phyloP scores from a whole-genome alignment of 2,888 invertebrate species.

The Leptinotarsa peninsularis region DNA sequence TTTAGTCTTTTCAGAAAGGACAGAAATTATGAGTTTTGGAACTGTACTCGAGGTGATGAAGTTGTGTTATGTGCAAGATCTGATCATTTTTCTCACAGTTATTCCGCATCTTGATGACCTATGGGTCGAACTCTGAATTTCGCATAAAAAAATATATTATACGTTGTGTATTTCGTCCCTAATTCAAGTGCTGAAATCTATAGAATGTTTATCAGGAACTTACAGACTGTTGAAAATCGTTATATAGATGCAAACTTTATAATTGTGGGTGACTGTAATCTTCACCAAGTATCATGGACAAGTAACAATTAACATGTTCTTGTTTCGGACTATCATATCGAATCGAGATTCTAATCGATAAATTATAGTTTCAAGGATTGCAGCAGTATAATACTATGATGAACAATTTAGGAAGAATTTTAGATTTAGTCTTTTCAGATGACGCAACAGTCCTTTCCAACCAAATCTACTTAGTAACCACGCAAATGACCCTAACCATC shows the following conservation, averaged over 20 bases:
- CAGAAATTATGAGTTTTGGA: conserved; percentile 13
- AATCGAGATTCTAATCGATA: conserved; percentile 14
- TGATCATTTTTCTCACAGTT: not conserved
- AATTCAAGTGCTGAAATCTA: conserved; percentile 13
- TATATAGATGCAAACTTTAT: conserved; percentile 3
- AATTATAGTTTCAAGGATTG: not conserved
- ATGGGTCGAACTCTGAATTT: conserved; percentile 12
- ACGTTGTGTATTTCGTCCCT: conserved; percentile 13
- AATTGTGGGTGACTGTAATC: conserved; percentile 16
- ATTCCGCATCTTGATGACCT: conserved; percentile 14
- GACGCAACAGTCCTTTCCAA: not conserved
- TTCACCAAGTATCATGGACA: conserved; percentile 8
- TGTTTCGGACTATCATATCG: conserved; percentile 12
- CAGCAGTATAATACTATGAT: conserved; percentile 17
- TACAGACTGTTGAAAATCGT: conserved; percentile 1
- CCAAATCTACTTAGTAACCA: conserved; percentile 18
- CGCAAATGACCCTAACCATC: not conserved
- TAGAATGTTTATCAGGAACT: not conserved
- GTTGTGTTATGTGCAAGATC: conserved; percentile 16
- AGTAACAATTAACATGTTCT: not conserved
- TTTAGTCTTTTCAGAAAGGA: conserved; percentile 5
- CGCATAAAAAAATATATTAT: conserved; percentile 1
- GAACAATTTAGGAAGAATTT: conserved; percentile 3
- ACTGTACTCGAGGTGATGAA: conserved; percentile 13
- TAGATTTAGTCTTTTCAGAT: conserved; percentile 21